Evolutionary conservation across 2,113 vertebrate genomes (phyloP).

Genomic region (Argyrosomus japonicus): DNA sequence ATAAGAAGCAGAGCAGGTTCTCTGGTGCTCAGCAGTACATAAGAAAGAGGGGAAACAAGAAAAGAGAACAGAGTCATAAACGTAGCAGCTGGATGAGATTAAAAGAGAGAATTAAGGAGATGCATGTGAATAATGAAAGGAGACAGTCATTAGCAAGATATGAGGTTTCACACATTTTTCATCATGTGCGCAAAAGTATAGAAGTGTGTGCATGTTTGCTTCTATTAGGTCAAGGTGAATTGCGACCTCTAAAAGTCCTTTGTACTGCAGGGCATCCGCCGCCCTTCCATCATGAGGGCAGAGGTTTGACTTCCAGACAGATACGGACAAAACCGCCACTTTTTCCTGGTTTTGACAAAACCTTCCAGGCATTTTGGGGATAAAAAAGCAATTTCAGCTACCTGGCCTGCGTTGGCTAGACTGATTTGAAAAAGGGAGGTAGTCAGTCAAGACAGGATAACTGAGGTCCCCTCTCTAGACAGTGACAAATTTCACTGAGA

Average conservation of each 20-base stretch:
- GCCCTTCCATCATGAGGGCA: slow-evolving; percentile 26
- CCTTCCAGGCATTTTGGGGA: slow-evolving; percentile 71
- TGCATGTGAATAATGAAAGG: slow-evolving; percentile 41
- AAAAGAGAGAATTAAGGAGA: slow-evolving; percentile 21
- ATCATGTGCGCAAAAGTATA: neutral
- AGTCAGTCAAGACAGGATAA: slow-evolving; percentile 51
- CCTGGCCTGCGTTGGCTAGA: slow-evolving; percentile 39
- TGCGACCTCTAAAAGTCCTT: slow-evolving; percentile 31
- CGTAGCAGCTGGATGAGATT: slow-evolving; percentile 45
- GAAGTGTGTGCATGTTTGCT: slow-evolving; percentile 45
- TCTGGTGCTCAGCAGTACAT: slow-evolving; percentile 20
- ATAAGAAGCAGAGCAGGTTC: slow-evolving; percentile 36
- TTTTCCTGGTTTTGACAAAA: slow-evolving; percentile 61
- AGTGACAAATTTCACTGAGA: slow-evolving; percentile 72
- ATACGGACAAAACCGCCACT: slow-evolving; percentile 47
- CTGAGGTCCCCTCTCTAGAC: slow-evolving; percentile 57
- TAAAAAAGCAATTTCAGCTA: slow-evolving; percentile 76
- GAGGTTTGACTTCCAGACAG: slow-evolving; percentile 56
- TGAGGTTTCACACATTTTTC: slow-evolving; percentile 9
- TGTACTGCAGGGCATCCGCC: slow-evolving; percentile 15
- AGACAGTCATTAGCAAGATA: slow-evolving; percentile 33
- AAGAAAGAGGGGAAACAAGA: slow-evolving; percentile 17
- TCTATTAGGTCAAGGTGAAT: slow-evolving; percentile 56
- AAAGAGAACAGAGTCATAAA: slow-evolving; percentile 20
- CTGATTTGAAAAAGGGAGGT: slow-evolving; percentile 52